A percentile compares a stretch with the other conserved stretches of the same genome.
phyloP scores from a whole-genome alignment of 2,797 vertebrate species.

The Pteropus rufus region DNA sequence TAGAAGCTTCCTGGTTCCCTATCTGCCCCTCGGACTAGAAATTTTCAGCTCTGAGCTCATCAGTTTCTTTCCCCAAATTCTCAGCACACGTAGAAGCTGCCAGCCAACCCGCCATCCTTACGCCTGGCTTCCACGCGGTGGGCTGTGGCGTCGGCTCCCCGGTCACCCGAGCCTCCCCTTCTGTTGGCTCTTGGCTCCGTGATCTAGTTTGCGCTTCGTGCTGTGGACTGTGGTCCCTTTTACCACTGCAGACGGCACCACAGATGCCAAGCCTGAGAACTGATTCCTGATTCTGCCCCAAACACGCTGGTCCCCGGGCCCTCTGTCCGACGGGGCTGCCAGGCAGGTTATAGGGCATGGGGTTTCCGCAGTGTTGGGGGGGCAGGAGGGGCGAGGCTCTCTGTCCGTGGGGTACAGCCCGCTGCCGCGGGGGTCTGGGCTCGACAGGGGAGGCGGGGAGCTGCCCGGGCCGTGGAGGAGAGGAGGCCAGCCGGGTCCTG shows the following conservation, averaged over 20 bases:
- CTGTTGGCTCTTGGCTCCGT: neutral
- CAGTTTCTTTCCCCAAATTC: neutral
- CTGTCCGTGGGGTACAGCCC: neutral
- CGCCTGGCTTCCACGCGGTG: neutral
- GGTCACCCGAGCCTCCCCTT: neutral
- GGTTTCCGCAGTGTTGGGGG: rapidly evolving
- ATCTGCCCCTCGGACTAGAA: neutral
- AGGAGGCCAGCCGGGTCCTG: rapidly evolving
- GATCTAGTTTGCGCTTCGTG: neutral
- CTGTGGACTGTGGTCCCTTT: neutral
- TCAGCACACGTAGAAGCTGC: no score
- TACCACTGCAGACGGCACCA: rapidly evolving
- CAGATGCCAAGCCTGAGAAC: no score
- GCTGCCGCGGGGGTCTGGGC: neutral
- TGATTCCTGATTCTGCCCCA: rapidly evolving
- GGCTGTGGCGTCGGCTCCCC: neutral
- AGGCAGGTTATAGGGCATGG: rapidly evolving
- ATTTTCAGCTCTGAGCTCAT: neutral
- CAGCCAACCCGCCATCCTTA: neutral
- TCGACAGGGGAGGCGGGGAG: neutral
- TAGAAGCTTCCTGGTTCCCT: neutral
- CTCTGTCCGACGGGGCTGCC: rapidly evolving
- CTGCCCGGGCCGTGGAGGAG: rapidly evolving
- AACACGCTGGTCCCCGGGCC: rapidly evolving
- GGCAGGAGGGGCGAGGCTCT: no score